Evolutionary conservation across 2,888 invertebrate species (phyloP), one percentile per base, ranked within the genome.

Genomic region (Gandaritis pyraliata): DNA sequence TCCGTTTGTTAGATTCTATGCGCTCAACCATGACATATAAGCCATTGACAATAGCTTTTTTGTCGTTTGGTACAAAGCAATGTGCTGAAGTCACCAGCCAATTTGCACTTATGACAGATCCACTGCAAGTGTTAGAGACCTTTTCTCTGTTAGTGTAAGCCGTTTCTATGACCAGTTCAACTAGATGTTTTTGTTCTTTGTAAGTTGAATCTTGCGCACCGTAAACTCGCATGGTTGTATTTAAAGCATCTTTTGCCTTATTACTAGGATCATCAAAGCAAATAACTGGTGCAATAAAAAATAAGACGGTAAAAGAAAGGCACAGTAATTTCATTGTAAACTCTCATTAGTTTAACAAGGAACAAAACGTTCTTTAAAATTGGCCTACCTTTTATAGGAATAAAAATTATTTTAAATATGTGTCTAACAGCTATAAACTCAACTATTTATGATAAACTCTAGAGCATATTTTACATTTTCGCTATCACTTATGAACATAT

Each of bases 11-110:
- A 41, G 29, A 3, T 53, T 59, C 52, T n/a, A 6, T 16, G 7
- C 48, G 53, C 13, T 15, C 6, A 12, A 59, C 36, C 5, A 0
- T 12, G 10, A 49, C 59, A 36, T 23, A 6, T 18, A 30, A 12
- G 3, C 36, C 12, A 1, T 29, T 15, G 4, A 41, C 18, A 0
- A 0, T 23, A 15, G 4, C 11, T 38, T 15, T 29, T 8, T 33
- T 16, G 33, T 45, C 1, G 1, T 30, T 30, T 30, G 33, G 8
- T 11, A 18, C 5, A 30, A 78, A 68, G 45, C 80, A 80, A 51
- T 80, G 78, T 13, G 75, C 77, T 0, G 78, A 64, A 8, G 72
- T 72, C 41, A 78, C 50, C 12, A 80, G 65, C 76, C 76, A 76
- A 0, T 50, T 41, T 4, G 60, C n/a, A 29, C 53, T 61, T 46